These are phyloP conservation scores for Drosophila kanapiae DNA, from an alignment of 1,140 invertebrate genomes.

Conservation along the genomic window DNA sequence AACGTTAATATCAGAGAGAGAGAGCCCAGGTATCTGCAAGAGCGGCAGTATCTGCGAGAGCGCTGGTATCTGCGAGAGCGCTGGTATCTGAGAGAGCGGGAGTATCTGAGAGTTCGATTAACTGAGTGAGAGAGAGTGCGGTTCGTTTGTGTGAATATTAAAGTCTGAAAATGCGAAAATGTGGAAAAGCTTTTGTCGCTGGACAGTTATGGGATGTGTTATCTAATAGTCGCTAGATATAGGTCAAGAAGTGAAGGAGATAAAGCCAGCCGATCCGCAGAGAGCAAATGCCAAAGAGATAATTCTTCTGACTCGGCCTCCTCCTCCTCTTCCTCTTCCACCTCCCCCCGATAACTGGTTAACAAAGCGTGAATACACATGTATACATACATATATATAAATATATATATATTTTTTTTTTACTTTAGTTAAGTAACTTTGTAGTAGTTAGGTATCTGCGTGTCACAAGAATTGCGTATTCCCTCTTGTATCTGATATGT, in stretches of 20 bases:
- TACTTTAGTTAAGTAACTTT: slow-evolving; percentile 16
- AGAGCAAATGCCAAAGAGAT: slow-evolving; percentile 43
- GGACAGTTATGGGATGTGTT: slow-evolving; percentile 15
- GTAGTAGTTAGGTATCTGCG: slow-evolving; percentile 4
- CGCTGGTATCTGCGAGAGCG: slow-evolving; percentile 13
- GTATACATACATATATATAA: background rate
- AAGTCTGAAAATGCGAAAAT: slow-evolving; percentile 21
- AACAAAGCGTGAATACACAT: slow-evolving; percentile 28
- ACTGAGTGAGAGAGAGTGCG: background rate
- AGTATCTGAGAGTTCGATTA: slow-evolving; percentile 7
- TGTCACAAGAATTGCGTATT: slow-evolving; percentile 9
- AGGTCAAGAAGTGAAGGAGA: slow-evolving; percentile 25
- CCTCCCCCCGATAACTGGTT: slow-evolving; percentile 33
- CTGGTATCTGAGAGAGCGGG: background rate
- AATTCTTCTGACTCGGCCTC: slow-evolving; percentile 6
- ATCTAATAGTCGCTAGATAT: slow-evolving; percentile 44
- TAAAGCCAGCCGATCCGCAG: background rate
- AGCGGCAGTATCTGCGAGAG: slow-evolving; percentile 8
- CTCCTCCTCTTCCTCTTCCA: background rate
- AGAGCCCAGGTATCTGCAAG: slow-evolving; percentile 6
- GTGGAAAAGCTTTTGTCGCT: slow-evolving; percentile 2
- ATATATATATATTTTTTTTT: slow-evolving; percentile 16
- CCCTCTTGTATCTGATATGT: background rate
- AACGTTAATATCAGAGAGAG: slow-evolving; percentile 12
- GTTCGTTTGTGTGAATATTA: slow-evolving; percentile 1